Base-by-base conservation (phyloP, 2,888 invertebrate species). In the Vesta saturnalis region DNA sequence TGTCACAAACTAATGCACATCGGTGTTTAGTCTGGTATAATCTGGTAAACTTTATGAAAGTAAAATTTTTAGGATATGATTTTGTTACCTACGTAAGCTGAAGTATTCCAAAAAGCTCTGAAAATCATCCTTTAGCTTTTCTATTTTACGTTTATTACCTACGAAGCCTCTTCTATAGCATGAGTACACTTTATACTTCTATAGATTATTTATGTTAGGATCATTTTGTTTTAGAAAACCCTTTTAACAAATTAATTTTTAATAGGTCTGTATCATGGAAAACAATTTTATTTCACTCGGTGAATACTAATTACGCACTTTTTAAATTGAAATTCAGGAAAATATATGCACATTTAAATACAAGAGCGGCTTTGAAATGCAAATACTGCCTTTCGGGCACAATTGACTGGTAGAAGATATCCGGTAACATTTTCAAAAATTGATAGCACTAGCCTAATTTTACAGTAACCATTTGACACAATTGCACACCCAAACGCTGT, bases 301-400 rank as follows among this genome's bases (percentile, higher is more conserved):
- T n/a, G 39, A 39, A 39, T 39, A 39, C 39, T 39, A 52, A 52
- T 52, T 52, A 21, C 16, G 6, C 6, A 52, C 18, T 18, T 52
- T 52, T 52, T 52, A 52, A 19, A 52, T 52, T 52, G n/a, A 52
- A 52, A 52, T 52, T 52, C 52, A 21, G 52, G 18, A 52, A 52
- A 52, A 52, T 19, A n/a, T 19, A 52, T 52, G 52, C 52, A 52
- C 52, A 52, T 52, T 52, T 52, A 52, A 52, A 52, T 52, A 19
- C 19, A 19, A 52, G 21, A 52, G 52, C 19, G 1, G 52, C 52
- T 52, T 52, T 52, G 52, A 52, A 52, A 52, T 52, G 52, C n/a
- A 52, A 52, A 52, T 52, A 52, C 19, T 19, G 21, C 52, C 52
- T 52, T 52, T 52, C 18, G 52, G 52, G 18, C 18, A 52, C 8